These are phyloP conservation scores for Hoplodrina blanda DNA, from an alignment of 2,888 invertebrate species.

Conservation along the genomic window DNA sequence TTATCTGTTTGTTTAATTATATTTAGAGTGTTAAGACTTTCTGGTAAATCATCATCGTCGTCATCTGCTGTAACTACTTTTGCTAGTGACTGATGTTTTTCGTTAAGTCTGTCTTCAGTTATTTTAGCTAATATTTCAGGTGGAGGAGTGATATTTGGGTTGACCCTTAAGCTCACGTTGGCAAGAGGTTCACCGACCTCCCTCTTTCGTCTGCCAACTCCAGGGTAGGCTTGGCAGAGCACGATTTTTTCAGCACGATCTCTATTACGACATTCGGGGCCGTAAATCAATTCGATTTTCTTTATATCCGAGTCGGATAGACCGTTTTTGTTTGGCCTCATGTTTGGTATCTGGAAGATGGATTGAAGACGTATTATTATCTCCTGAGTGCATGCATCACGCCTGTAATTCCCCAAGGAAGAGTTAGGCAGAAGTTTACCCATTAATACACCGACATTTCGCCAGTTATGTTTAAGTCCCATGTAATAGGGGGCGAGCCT, in stretches of 20 bases:
- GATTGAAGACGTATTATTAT: background rate
- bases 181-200: slow-evolving; percentile 23
- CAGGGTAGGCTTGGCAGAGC: slow-evolving; percentile 81
- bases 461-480: too few species aligned
- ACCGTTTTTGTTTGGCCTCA: slow-evolving; percentile 71
- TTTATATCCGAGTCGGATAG: slow-evolving; percentile 74
- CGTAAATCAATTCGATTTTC: slow-evolving; percentile 82
- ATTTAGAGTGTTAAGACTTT: slow-evolving; percentile 68
- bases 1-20: slow-evolving; percentile 72
- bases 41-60: slow-evolving; percentile 1
- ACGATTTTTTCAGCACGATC: slow-evolving; percentile 81
- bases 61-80: background rate
- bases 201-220: slow-evolving; percentile 55
- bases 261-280: slow-evolving; percentile 76
- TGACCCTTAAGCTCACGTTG: slow-evolving; percentile 75
- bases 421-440: too few species aligned
- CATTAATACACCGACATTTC: too few species aligned
- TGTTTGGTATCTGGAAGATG: slow-evolving; percentile 71
- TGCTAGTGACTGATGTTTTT: background rate
- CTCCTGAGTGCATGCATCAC: too few species aligned
- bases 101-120: too few species aligned
- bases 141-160: slow-evolving; percentile 81
- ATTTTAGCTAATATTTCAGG: slow-evolving; percentile 47
- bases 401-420: too few species aligned
- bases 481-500: too few species aligned